These are phyloP conservation scores for Zeugodacus cucurbitae DNA, from an alignment of 1,140 invertebrate genomes.

Conservation along the genomic window DNA sequence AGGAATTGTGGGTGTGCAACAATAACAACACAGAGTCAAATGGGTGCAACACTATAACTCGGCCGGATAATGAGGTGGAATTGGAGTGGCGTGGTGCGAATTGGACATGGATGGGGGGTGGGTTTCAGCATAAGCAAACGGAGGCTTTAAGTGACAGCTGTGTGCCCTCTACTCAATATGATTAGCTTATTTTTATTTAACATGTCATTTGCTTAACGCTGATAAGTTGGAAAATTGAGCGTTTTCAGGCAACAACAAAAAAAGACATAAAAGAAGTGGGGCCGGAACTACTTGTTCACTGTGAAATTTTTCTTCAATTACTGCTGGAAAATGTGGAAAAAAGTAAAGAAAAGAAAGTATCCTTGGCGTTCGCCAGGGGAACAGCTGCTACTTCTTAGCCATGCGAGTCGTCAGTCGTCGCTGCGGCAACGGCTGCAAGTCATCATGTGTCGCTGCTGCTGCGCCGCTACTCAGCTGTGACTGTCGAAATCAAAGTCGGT, in stretches of 20 bases:
- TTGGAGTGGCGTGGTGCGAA: neutral
- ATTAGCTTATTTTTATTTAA: neutral
- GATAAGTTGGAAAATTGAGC: neutral
- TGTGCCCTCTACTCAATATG: neutral
- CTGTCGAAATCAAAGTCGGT: constrained; percentile 28
- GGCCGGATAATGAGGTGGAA: constrained; percentile 13
- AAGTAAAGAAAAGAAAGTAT: neutral
- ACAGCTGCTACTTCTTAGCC: neutral
- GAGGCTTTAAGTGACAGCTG: neutral
- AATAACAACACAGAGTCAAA: constrained; percentile 17
- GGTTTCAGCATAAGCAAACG: neutral
- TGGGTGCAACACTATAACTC: neutral
- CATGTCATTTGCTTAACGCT: neutral
- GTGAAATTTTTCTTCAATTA: constrained; percentile 23
- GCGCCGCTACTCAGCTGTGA: neutral
- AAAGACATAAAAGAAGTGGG: too few species aligned
- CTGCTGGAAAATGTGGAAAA: neutral
- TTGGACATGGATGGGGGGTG: neutral
- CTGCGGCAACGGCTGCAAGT: constrained; percentile 17
- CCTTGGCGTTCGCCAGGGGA: neutral
- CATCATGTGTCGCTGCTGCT: neutral
- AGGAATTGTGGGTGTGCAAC: constrained; percentile 34
- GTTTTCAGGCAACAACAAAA: neutral
- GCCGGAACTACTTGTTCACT: neutral
- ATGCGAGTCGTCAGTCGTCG: neutral